Conservation (phyloP, 2,797 vertebrate species). For the Coranthus polyacanthus region DNA sequence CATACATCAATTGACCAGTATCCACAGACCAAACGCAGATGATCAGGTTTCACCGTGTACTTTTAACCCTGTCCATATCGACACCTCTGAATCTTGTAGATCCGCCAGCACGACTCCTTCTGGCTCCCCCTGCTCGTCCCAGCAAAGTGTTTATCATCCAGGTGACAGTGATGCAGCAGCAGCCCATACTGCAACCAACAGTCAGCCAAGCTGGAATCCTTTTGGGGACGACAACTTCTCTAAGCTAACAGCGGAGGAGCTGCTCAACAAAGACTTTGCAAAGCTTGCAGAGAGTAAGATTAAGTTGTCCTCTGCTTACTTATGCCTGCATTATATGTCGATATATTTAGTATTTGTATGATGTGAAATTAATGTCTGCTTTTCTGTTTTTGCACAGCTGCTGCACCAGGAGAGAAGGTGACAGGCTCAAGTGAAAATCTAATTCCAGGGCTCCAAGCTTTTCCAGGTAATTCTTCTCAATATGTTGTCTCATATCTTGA, state of each 20-base stretch:
- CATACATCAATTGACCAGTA: constrained; percentile 40
- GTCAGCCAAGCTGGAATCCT: constrained; percentile 93
- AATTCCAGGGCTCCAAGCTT: constrained; percentile 89
- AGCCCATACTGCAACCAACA: constrained; percentile 69
- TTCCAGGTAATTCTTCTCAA: constrained; percentile 85
- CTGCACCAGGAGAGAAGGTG: constrained; percentile 88
- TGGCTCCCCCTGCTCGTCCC: constrained; percentile 96
- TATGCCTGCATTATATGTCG: neutral
- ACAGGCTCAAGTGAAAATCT: constrained; percentile 88
- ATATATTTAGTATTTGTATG: constrained; percentile 1
- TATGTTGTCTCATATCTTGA: constrained; percentile 7
- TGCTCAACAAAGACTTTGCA: constrained; percentile 98
- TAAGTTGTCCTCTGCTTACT: neutral
- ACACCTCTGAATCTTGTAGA: constrained; percentile 76
- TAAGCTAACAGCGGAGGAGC: constrained; percentile 97
- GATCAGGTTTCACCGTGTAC: constrained; percentile 24
- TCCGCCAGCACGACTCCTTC: constrained; percentile 98
- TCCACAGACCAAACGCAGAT: constrained; percentile 2
- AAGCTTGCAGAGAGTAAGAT: constrained; percentile 92
- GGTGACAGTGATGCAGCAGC: constrained; percentile 70
- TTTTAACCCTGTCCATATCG: constrained; percentile 26
- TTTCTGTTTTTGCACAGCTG: constrained; percentile 71
- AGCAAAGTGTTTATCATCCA: constrained; percentile 95
- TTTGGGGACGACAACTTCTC: constrained; percentile 99
- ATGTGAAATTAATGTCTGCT: neutral